Conservation (phyloP, 2,113 vertebrate genomes). For the Cryptotis parvus region DNA sequence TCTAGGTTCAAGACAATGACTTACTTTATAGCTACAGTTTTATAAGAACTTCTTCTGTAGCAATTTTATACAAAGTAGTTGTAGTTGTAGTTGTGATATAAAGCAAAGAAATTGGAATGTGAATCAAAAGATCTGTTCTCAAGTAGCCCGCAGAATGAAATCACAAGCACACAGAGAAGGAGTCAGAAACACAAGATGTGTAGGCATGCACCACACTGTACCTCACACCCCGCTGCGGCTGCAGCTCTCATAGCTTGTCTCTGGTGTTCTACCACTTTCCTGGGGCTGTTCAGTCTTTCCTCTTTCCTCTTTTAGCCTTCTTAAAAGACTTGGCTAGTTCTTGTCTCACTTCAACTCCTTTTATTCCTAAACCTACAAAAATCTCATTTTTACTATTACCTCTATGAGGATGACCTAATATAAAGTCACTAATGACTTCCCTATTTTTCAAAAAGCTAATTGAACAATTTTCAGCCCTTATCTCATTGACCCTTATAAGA, state of each 20-base stretch:
- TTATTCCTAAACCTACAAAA: not conserved
- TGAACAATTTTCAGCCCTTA: not conserved
- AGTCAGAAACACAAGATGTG: not conserved
- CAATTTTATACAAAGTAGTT: not conserved
- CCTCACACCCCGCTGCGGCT: not conserved
- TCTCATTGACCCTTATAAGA: not conserved
- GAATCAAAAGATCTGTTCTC: slow-evolving; percentile 25
- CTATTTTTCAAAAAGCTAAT: slow-evolving; percentile 20
- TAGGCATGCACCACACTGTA: not conserved
- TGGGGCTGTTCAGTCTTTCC: not conserved
- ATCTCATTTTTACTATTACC: not conserved
- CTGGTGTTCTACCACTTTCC: not conserved
- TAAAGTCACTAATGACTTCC: not conserved
- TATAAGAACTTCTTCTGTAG: not conserved
- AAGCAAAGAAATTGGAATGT: not conserved
- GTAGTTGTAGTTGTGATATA: not conserved
- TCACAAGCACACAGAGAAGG: slow-evolving; percentile 11
- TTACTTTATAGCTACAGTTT: not conserved
- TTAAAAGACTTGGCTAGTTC: not conserved
- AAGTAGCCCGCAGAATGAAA: not conserved
- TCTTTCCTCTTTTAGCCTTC: not conserved
- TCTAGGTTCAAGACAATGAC: not conserved
- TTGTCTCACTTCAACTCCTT: not conserved
- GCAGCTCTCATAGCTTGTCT: not conserved
- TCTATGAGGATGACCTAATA: not conserved